Conservation (phyloP, 2,113 vertebrate genomes). For the Aviceda subcristata region DNA sequence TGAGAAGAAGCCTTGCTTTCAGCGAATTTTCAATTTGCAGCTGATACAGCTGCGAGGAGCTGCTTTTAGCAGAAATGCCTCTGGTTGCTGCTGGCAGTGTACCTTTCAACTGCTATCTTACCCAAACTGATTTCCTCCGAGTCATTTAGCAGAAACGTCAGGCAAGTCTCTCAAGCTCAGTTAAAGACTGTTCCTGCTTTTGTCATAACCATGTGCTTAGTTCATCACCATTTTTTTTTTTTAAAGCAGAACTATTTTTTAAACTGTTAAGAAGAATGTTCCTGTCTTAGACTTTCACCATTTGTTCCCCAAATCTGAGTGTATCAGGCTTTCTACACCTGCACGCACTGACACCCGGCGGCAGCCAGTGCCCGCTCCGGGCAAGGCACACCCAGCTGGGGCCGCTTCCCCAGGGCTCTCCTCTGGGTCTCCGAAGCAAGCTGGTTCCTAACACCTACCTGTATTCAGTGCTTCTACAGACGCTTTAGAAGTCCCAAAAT, state of each 20-base stretch:
- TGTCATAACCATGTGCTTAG: background rate
- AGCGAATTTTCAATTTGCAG: background rate
- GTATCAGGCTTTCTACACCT: background rate
- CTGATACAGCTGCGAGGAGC: background rate
- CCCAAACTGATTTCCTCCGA: background rate
- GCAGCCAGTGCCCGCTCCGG: fast-evolving
- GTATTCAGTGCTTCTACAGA: background rate
- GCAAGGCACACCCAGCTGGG: background rate
- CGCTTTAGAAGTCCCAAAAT: background rate
- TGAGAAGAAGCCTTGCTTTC: background rate
- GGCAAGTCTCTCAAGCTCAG: background rate
- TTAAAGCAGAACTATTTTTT: background rate
- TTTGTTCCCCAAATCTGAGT: background rate
- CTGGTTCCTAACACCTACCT: background rate
- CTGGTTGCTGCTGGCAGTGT: background rate
- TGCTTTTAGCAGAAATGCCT: background rate
- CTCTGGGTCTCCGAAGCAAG: background rate
- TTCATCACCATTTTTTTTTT: fast-evolving
- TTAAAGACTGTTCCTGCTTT: background rate
- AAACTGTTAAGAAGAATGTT: background rate
- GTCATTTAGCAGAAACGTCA: background rate
- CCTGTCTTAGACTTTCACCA: background rate
- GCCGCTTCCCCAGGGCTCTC: background rate
- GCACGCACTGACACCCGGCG: background rate
- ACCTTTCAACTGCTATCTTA: background rate